Conservation (phyloP, 1,140 invertebrate species). For the Megalopta genalis region DNA sequence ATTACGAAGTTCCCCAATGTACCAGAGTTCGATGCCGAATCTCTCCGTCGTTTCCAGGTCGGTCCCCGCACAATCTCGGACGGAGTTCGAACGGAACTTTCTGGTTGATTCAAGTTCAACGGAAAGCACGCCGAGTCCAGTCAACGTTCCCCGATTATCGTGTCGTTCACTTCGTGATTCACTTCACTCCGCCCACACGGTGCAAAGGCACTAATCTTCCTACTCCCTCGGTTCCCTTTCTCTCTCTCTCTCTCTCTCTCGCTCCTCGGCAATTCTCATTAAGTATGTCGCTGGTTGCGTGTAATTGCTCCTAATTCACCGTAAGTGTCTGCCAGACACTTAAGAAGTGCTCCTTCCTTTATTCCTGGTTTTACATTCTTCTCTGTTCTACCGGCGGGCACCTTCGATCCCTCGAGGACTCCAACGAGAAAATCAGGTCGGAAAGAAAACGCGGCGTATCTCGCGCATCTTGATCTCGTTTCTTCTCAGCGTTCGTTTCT, state of each 20-base stretch:
- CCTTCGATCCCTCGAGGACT: constrained; percentile 3
- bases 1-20: too few relatives aligned
- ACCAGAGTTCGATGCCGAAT: too few relatives aligned
- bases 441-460: too few relatives aligned
- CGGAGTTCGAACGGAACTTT: too few relatives aligned
- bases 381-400: neutral
- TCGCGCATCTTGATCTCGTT: too few relatives aligned
- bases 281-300: constrained; percentile 66
- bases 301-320: constrained; percentile 74
- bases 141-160: constrained; percentile 65
- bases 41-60: too few relatives aligned
- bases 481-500: too few relatives aligned
- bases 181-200: constrained; percentile 59
- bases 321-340: constrained; percentile 63
- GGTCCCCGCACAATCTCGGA: too few relatives aligned
- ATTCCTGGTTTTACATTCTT: constrained; percentile 19
- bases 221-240: constrained; percentile 18
- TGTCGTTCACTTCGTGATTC: constrained; percentile 72
- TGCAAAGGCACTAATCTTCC: constrained; percentile 53
- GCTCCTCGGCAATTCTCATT: constrained; percentile 44
- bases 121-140: constrained; percentile 39
- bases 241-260: constrained; percentile 22
- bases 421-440: neutral
- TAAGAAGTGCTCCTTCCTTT: constrained; percentile 64
- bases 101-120: neutral